These are phyloP conservation scores for Umimayanthus kanabou DNA, from an alignment of 92 coral and sea anemone genomes.

Conservation along the genomic window DNA sequence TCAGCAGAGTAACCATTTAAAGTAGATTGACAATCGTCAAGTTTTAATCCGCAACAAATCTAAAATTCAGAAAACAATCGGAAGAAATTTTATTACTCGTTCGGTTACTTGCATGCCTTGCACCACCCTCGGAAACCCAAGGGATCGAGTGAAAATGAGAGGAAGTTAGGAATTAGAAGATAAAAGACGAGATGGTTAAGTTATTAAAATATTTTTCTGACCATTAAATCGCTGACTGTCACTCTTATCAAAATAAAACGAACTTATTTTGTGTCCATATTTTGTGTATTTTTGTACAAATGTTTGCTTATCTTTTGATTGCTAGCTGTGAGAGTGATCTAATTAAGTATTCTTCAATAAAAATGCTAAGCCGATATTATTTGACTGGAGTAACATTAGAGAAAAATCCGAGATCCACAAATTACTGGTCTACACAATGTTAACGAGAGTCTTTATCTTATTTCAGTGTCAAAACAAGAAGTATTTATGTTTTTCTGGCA, in stretches of 20 bases:
- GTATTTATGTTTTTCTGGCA: slow-evolving; percentile 25
- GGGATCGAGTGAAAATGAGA: too few relatives aligned
- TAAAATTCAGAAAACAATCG: too few relatives aligned
- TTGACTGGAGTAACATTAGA: neutral
- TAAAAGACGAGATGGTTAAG: too few relatives aligned
- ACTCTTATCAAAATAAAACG: neutral
- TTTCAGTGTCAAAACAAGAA: slow-evolving; percentile 24
- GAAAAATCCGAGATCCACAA: slow-evolving; percentile 2
- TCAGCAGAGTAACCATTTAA: neutral
- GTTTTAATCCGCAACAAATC: neutral
- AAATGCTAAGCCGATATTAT: neutral
- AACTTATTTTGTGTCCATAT: neutral
- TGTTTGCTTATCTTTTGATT: slow-evolving; percentile 16
- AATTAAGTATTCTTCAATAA: slow-evolving; percentile 6
- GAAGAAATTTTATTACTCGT: too few relatives aligned
- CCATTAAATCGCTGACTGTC: neutral
- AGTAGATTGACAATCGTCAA: neutral
- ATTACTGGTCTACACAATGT: slow-evolving; percentile 1
- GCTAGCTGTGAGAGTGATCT: slow-evolving; percentile 22
- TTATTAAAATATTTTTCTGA: too few relatives aligned
- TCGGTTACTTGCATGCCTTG: neutral
- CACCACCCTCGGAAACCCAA: neutral
- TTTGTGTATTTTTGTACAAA: slow-evolving; percentile 11
- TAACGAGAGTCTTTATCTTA: neutral
- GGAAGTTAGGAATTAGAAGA: too few relatives aligned